phyloP scores from a whole-genome alignment of 23 tunicate genomes.

The Diplosoma virens region DNA sequence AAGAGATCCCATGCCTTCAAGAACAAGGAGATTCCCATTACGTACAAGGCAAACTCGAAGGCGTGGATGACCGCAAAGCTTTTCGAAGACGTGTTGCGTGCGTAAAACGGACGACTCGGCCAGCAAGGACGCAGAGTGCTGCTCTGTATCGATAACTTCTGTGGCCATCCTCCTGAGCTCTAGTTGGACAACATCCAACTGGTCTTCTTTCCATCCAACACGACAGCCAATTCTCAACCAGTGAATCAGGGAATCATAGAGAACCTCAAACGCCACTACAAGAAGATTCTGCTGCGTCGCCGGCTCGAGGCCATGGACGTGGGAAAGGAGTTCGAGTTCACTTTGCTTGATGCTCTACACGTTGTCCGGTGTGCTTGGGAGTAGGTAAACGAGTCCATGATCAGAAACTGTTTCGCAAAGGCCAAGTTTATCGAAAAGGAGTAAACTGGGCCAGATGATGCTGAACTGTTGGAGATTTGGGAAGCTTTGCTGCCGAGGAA shows the following conservation, averaged over 20 bases:
- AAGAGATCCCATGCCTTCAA: no score
- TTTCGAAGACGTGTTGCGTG: conserved; percentile 57
- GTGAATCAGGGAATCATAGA: conserved; percentile 42
- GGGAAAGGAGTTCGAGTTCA: conserved; percentile 46
- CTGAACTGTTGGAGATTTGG: conserved; percentile 48
- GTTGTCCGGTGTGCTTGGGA: conserved; percentile 27
- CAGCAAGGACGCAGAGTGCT: conserved; percentile 55
- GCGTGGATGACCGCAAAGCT: conserved; percentile 29
- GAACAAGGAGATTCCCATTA: conserved; percentile 41
- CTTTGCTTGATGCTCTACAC: conserved; percentile 39
- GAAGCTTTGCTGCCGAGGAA: conserved; percentile 51
- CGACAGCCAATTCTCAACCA: conserved; percentile 36
- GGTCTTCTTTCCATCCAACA: conserved; percentile 39
- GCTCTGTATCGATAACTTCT: conserved; percentile 28
- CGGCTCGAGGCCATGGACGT: conserved; percentile 19
- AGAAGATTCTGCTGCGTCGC: no score
- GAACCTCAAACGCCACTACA: conserved; percentile 58
- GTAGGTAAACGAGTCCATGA: conserved; percentile 40
- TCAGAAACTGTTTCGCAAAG: conserved; percentile 35
- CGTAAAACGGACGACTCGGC: conserved; percentile 38
- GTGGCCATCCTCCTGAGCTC: conserved; percentile 44
- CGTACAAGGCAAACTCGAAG: conserved; percentile 36
- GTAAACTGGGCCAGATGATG: conserved; percentile 34
- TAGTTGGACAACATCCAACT: conserved; percentile 42
- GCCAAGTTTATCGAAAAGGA: conserved; percentile 43